These are phyloP conservation scores for Potamarius usumacintae DNA, from an alignment of 2,113 vertebrate genomes.

Conservation along the genomic window DNA sequence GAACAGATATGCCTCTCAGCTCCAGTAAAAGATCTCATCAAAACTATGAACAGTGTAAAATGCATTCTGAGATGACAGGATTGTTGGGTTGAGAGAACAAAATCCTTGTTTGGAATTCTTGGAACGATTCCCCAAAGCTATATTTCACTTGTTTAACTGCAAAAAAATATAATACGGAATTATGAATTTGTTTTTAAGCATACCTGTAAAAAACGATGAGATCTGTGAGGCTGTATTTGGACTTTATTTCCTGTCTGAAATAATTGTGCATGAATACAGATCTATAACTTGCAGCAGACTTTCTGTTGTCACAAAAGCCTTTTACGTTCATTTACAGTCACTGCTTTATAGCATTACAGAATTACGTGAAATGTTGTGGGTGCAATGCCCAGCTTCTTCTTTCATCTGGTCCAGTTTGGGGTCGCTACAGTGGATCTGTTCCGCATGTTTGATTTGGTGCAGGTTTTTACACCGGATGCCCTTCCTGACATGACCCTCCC, in stretches of 20 bases:
- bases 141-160: not conserved
- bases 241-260: not conserved
- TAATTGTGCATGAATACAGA: not conserved
- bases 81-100: not conserved
- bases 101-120: not conserved
- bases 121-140: not conserved
- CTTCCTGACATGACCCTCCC: too few species aligned
- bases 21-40: not conserved
- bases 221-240: not conserved
- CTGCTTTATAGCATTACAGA: not conserved
- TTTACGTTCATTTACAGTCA: not conserved
- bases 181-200: not conserved
- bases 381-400: too few species aligned
- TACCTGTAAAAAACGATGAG: not conserved
- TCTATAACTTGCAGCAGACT: not conserved
- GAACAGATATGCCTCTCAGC: not conserved
- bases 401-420: too few species aligned
- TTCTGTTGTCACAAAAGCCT: not conserved
- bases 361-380: not conserved
- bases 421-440: too few species aligned
- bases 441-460: too few species aligned
- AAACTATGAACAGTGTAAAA: slow-evolving; percentile 13
- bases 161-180: not conserved
- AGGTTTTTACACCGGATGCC: too few species aligned
- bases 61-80: not conserved